phyloP scores from a whole-genome alignment of 2,888 invertebrate species.

The Agrochola lota region DNA sequence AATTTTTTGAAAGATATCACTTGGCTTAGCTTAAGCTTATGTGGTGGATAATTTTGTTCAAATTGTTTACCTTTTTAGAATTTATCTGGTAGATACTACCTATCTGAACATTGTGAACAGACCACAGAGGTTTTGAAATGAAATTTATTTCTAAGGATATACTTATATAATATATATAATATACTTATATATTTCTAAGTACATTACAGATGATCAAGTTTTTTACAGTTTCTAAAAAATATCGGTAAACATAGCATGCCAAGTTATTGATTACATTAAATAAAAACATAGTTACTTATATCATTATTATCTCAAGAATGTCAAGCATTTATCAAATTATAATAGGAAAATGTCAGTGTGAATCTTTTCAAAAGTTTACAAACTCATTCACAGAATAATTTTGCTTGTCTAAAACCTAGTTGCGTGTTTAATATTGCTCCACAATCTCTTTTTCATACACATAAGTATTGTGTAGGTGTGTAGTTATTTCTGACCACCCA shows the following conservation, averaged over 20 bases:
- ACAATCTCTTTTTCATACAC: slow-evolving; percentile 5
- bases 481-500: background rate
- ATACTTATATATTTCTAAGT: background rate
- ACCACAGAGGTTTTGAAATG: background rate
- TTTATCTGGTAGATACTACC: background rate
- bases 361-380: background rate
- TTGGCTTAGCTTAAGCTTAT: no score
- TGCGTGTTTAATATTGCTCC: background rate
- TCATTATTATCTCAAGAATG: background rate
- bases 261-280: background rate
- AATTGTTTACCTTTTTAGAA: background rate
- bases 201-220: background rate
- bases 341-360: background rate
- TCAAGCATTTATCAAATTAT: background rate
- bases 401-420: background rate
- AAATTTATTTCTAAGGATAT: background rate
- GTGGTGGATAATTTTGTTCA: background rate
- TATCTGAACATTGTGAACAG: background rate
- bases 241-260: background rate
- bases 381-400: no score
- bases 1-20: no score
- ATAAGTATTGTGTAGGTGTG: background rate
- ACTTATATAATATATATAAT: no score
- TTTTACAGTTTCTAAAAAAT: background rate
- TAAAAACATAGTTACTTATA: no score